Evolutionary conservation across 2,888 invertebrate species (phyloP), one percentile per base, ranked within the genome.

Genomic region (Sepioteuthis lessoniana): DNA sequence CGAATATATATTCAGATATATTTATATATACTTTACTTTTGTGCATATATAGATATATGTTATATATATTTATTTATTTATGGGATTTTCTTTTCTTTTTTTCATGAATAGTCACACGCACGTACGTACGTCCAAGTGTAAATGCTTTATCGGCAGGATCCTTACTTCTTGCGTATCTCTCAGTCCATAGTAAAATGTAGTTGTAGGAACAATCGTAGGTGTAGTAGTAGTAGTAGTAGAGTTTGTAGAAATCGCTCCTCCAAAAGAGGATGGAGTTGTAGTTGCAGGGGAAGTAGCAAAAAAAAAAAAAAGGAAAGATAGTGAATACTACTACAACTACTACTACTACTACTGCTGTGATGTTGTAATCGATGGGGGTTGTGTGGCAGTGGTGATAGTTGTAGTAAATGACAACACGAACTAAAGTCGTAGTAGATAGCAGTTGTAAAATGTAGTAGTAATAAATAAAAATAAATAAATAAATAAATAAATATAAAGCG

Each of bases 231-330:
- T 47, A 47, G 47, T 47, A 47, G 47, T 60, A 31, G 28, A 16
- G 76, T n/a, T 76, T 76, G 76, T 76, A 76, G 76, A 76, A 76
- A n/a, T 76, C 19, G n/a, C 76, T 76, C n/a, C 76, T 35, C n/a
- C 76, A 76, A 76, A 76, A 76, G 76, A 76, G 76, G n/a, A n/a
- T 76, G 76, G 19, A 76, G 76, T 76, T n/a, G 76, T 76, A n/a
- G 35, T n/a, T 16, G 76, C n/a, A 76, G 76, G 13, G n/a, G 76
- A 13, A 76, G 76, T n/a, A n/a, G 76, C 76, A 76, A n/a, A n/a
- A n/a, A 50, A 19, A 50, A 21, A 19, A 19, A 50, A 19, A 50
- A 16, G 16, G 50, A n/a, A n/a, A 5, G 5, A 47, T 19, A 47
- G 5, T 21, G n/a, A 35, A n/a, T 35, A 35, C 76, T 76, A 76